Evolutionary conservation across 2,888 invertebrate genomes (phyloP).

Genomic region (Parthenolecanium corni): DNA sequence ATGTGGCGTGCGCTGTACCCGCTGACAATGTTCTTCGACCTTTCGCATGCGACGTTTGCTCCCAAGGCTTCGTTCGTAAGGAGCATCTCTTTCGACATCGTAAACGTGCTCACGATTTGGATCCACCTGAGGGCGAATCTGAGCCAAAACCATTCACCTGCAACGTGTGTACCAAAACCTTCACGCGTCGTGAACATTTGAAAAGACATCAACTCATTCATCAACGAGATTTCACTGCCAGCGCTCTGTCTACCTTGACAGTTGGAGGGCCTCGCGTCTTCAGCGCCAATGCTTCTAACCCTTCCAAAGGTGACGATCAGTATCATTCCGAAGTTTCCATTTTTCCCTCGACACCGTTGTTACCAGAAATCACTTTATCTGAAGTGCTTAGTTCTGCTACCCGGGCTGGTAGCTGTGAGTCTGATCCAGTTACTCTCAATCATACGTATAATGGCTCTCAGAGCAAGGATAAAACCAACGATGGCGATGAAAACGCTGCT

Average conservation of each 20-base stretch:
- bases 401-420: not conserved
- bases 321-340: constrained; percentile 23
- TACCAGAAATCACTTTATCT: constrained; percentile 31
- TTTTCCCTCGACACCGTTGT: constrained; percentile 25
- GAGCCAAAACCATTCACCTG: constrained; percentile 34
- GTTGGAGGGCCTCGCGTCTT: constrained; percentile 9
- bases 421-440: constrained; percentile 7
- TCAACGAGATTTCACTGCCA: constrained; percentile 29
- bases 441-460: not conserved
- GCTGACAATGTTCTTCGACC: constrained; percentile 36
- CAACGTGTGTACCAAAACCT: constrained; percentile 34
- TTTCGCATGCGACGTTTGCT: constrained; percentile 33
- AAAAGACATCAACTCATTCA: constrained; percentile 34
- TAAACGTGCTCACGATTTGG: constrained; percentile 34
- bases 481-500: not conserved
- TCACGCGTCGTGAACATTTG: constrained; percentile 35
- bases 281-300: not conserved
- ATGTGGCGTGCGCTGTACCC: constrained; percentile 22
- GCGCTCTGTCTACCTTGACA: not conserved
- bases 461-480: not conserved
- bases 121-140: constrained; percentile 30
- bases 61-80: constrained; percentile 35
- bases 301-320: constrained; percentile 4
- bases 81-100: constrained; percentile 35
- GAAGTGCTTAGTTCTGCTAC: constrained; percentile 14